Base-by-base conservation (phyloP, 2,113 vertebrate genomes). In the Stomatorhinus ivindoensis region DNA sequence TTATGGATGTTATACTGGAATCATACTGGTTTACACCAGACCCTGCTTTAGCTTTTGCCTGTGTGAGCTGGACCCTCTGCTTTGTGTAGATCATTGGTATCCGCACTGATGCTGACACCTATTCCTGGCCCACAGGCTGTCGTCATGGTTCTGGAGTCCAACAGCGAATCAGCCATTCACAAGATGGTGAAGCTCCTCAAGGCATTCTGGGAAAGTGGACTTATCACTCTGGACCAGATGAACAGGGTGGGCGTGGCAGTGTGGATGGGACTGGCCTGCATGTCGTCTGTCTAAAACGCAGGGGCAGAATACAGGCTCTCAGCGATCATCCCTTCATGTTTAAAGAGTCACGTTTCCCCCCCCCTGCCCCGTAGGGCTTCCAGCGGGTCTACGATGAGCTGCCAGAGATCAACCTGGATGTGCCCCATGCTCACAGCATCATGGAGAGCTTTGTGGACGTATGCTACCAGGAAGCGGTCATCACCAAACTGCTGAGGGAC, bases 171-270 rank as follows among this genome's bases (percentile, higher is more conserved):
- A 0, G 96, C 96, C 0, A 94, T 95, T 42, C 92, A 94, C 35
- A 95, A 95, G 95, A 97, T 97, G 94, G 95, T 97, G 88, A 96
- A 96, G 35, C 95, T 97, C 65, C 95, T 97, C 83, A 95, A 97
- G 92, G 94, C 95, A 87, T 95, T 97, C 90, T 97, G 96, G 96
- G 95, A 97, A 91, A 96, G 94, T 0, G 97, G 96, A 24, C 95
- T 97, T 86, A 95, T 97, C 92, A 97, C 97, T 5, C 93, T 97
- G 93, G 97, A 97, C 94, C 97, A 97, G 94, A 97, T 97, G 97
- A 97, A 97, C 93, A 93, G 97, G 94, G 97, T 97, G 86, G 83
- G 94, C 87, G 44, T 2, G 11, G 51, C 51, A 13, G n/a, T 65
- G 58, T 13, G 61, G 61, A 69, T 13, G 3, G 61, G 61, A 27